These are phyloP conservation scores for Heloderma charlesbogerti DNA, from an alignment of 2,113 vertebrate species.

Conservation along the genomic window DNA sequence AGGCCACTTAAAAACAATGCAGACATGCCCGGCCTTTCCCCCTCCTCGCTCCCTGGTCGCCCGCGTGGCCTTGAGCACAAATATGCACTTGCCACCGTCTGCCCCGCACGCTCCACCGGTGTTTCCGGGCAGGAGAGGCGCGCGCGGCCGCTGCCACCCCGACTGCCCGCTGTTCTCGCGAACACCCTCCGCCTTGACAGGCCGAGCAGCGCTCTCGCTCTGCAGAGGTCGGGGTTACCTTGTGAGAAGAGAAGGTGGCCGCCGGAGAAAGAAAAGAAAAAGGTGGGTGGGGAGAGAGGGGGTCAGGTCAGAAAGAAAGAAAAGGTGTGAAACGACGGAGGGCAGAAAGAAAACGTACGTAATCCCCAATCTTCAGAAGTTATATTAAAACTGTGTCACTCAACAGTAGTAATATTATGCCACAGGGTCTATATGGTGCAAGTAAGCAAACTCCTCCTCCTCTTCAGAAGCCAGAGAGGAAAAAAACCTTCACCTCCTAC, in stretches of 20 bases:
- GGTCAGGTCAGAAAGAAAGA: not conserved
- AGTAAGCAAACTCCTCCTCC: not conserved
- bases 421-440: not conserved
- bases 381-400: no score
- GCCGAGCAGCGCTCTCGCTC: not conserved
- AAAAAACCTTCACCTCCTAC: slow-evolving; percentile 27
- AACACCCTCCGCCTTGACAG: not conserved
- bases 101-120: slow-evolving; percentile 45
- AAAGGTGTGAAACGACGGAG: not conserved
- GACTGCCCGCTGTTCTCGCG: not conserved
- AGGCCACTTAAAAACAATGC: not conserved
- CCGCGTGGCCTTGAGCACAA: not conserved
- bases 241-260: not conserved
- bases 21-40: not conserved
- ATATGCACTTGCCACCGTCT: not conserved
- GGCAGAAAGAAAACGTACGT: not conserved
- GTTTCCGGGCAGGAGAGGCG: slow-evolving; percentile 41
- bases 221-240: not conserved
- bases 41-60: not conserved
- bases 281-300: not conserved
- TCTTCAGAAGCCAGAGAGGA: not conserved
- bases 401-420: no score
- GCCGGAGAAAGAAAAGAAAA: not conserved
- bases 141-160: not conserved
- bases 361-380: no score